Evolutionary conservation across 2,113 vertebrate species (phyloP), one percentile per base, ranked within the genome.

Genomic region (Daubentonia madagascariensis): DNA sequence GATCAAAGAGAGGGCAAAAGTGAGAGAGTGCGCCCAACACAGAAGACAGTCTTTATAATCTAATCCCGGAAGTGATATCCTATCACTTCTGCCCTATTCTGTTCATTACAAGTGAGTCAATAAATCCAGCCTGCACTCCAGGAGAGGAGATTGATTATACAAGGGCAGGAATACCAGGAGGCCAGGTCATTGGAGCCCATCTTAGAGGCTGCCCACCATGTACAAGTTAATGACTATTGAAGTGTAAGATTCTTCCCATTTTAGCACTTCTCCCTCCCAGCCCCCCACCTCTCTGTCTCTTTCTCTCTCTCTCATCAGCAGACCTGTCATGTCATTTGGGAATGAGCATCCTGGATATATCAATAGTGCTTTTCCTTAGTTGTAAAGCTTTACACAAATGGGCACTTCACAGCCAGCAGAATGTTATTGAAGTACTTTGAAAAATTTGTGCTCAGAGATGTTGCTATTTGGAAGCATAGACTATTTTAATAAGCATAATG

Each of bases 401-500:
- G 20, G 4, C 72, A 79, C 11, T 63, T 96, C 80, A 89, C 1
- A 85, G 48, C 72, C 50, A 94, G 61, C 37, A 65, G 17, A 48
- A 85, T 75, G 43, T 59, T 92, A 86, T 68, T 94, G 79, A 96
- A 95, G 3, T 87, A 63, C 68, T 84, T 61, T 79, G 61, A 88
- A 91, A 96, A 79, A 63, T n/a, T 52, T 90, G 10, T 89, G 11
- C 37, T 94, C 50, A 57, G 63, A 16, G 40, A 63, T 93, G 57
- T 88, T 81, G 76, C 91, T 94, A 2, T 89, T 92, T 94, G 45
- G 57, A 85, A 93, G 94, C n/a, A 84, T 6, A 92, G 43, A 59
- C 52, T 57, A 89, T 92, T 94, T 94, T 88, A 94, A 95, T 94
- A 96, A 93, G 7, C 63, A 80, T 87, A 75, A 92, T 91, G n/a